Evolutionary conservation across 2,888 invertebrate genomes (phyloP), one percentile per base, ranked within the genome.

Genomic region (Tuta absoluta): DNA sequence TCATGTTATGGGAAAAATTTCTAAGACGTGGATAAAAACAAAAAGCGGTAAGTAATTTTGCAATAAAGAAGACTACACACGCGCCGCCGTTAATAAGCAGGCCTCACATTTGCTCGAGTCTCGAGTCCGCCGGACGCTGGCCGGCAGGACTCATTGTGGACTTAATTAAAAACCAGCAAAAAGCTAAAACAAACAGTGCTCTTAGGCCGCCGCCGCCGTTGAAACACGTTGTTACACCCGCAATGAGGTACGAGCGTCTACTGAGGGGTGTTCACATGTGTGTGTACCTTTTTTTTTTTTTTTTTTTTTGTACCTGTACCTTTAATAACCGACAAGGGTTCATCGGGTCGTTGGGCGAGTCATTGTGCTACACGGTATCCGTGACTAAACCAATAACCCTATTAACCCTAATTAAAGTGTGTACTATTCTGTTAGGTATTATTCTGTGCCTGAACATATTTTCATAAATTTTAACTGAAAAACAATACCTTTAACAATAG

Each of bases 161-260:
- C 51, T 68, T 70, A 68, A 72, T 70, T 67, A 66, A 68, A 65
- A 66, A 65, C 66, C 68, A 63, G 23, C 62, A 67, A 65, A 69
- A 68, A 65, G 56, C 60, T 68, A 57, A 64, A 67, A 69, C 64
- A 70, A 68, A 71, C 67, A 69, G 61, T 53, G 64, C 41, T 53
- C 33, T 56, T 56, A 56, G 10, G 53, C 17, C 56, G 56, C 28
- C 28, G 56, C 56, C 56, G 56, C 56, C 33, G 56, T 19, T 59
- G 21, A 57, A 24, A 19, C 63, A 68, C 68, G 68, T 69, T 68
- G 67, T 68, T 68, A 66, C 67, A 67, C 65, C 68, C 38, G 58
- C 38, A 58, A 58, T 58, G 58, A 58, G 58, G 23, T 33, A 28
- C n/a, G 17, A 17, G 33, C 28, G n/a, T 33, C 19, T 33, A 24